Evolutionary conservation across 2,113 vertebrate species (phyloP).

Genomic region (Ailuropoda melanoleuca): DNA sequence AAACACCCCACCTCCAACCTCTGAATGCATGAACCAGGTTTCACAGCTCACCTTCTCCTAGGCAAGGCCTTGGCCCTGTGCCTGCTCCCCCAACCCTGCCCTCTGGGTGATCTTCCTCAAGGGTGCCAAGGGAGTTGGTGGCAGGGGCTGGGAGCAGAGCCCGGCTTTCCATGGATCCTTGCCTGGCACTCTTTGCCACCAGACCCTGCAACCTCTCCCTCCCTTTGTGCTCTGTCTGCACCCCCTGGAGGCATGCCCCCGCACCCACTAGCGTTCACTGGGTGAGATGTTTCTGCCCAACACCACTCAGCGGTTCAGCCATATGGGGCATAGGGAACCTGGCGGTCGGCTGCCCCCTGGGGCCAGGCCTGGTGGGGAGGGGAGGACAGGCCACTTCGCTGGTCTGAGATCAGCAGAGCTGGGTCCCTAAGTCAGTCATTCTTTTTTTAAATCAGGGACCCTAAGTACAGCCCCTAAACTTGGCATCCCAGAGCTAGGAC

Average conservation of each 20-base stretch:
- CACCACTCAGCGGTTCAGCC: not conserved
- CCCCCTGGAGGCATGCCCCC: conserved; percentile 25
- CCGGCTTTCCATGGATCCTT: conserved; percentile 66
- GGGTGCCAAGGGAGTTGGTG: conserved; percentile 65
- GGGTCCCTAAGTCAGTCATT: not conserved
- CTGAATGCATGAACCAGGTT: conserved; percentile 41
- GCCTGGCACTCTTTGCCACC: conserved; percentile 54
- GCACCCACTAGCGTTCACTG: conserved; percentile 49
- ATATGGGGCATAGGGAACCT: conserved; percentile 64
- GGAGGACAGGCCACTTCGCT: not conserved
- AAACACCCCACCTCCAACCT: not conserved
- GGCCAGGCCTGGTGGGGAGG: not conserved
- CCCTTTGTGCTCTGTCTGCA: conserved; percentile 63
- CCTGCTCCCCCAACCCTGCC: conserved; percentile 61
- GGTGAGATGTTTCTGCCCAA: conserved; percentile 55
- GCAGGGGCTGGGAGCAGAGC: conserved; percentile 69
- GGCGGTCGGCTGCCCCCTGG: not conserved
- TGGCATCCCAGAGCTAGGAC: conserved; percentile 43
- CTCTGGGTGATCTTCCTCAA: conserved; percentile 70
- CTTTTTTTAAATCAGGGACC: not conserved
- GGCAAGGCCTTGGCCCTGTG: conserved; percentile 59
- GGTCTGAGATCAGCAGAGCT: not conserved
- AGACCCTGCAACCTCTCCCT: conserved; percentile 47
- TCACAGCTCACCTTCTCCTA: conserved; percentile 55
- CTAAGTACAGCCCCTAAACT: conserved; percentile 12